A percentile compares a stretch with the other conserved stretches of the same genome.
phyloP scores from a whole-genome alignment of 2,888 invertebrate genomes.

The Meganola albula region DNA sequence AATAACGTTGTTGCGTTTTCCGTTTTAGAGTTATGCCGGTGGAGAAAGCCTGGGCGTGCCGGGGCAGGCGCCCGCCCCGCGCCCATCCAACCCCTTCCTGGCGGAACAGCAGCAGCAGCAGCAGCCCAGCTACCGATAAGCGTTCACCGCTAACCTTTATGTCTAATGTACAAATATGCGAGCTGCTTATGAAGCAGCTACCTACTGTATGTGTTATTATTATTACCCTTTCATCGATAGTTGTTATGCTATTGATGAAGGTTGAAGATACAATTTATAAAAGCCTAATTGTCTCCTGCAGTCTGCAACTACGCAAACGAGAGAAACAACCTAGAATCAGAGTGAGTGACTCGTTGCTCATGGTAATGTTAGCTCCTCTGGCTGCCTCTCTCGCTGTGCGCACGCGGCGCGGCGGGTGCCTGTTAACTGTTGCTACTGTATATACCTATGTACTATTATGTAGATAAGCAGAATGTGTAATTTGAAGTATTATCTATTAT shows the following conservation, averaged over 20 bases:
- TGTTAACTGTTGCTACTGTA: constrained; percentile 18
- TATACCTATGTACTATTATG: too few relatives aligned
- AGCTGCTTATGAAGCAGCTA: too few relatives aligned
- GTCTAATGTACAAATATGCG: constrained; percentile 25
- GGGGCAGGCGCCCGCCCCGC: constrained; percentile 46
- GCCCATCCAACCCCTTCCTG: constrained; percentile 57
- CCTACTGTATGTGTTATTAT: too few relatives aligned
- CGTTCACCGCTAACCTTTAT: constrained; percentile 15
- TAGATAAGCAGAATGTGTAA: constrained; percentile 21
- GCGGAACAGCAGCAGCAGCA: constrained; percentile 35
- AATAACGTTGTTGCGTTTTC: constrained; percentile 6
- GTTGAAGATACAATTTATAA: too few relatives aligned
- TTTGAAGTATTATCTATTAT: too few relatives aligned
- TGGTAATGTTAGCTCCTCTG: too few relatives aligned
- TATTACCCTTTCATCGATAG: too few relatives aligned
- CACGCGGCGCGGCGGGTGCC: not conserved
- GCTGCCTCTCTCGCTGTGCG: not conserved
- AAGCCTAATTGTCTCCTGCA: too few relatives aligned
- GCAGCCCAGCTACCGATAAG: constrained; percentile 51
- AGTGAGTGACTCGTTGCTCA: constrained; percentile 15
- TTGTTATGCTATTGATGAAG: too few relatives aligned
- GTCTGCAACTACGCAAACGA: not conserved
- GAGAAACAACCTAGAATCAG: not conserved
- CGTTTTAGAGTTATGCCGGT: constrained; percentile 57
- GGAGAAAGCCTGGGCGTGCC: constrained; percentile 64